These are phyloP conservation scores for Sclerurus mexicanus DNA, from an alignment of 2,113 vertebrate genomes.

Conservation along the genomic window DNA sequence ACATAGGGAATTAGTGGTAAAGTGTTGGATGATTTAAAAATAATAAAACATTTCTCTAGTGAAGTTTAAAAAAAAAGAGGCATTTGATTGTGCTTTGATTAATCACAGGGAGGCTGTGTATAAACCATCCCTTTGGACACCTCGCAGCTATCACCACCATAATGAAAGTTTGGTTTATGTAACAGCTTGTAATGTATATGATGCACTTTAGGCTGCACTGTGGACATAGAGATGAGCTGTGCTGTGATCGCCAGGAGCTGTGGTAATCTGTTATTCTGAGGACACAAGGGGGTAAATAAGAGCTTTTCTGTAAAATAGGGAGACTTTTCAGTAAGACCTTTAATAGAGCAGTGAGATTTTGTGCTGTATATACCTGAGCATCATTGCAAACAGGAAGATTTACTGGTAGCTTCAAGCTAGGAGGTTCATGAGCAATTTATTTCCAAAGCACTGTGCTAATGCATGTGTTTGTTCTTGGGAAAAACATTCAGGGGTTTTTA, in stretches of 20 bases:
- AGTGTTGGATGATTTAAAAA: conserved; percentile 1
- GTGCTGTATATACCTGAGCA: conserved; percentile 23
- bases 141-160: neutral
- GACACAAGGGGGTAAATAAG: conserved; percentile 9
- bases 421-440: conserved; percentile 35
- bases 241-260: neutral
- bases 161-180: conserved; percentile 23
- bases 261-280: conserved; percentile 3
- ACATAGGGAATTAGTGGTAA: neutral
- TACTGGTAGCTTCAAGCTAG: conserved; percentile 25
- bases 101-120: neutral
- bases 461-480: neutral
- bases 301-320: conserved; percentile 34
- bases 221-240: neutral
- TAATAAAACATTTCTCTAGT: conserved; percentile 12
- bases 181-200: neutral
- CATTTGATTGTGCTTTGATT: neutral
- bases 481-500: neutral
- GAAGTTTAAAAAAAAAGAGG: neutral
- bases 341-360: conserved; percentile 21
- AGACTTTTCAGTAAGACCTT: conserved; percentile 25
- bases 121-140: neutral
- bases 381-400: conserved; percentile 26
- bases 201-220: neutral
- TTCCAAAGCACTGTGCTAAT: neutral